Conservation (phyloP, 2,797 vertebrate genomes). For the Platyrinchus mystaceus region DNA sequence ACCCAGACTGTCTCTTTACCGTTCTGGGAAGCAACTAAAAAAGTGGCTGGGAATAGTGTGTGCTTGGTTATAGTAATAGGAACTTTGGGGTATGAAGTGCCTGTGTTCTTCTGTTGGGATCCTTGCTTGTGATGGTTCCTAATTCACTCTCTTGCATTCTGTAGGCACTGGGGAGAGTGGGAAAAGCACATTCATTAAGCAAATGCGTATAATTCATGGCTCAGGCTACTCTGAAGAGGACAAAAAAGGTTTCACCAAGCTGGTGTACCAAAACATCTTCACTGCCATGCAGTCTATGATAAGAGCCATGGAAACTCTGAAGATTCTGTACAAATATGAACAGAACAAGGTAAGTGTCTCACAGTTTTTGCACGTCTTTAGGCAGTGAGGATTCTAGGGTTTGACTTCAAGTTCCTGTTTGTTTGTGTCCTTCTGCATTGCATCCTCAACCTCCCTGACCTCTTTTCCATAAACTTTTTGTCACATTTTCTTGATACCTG, state of each 20-base stretch:
- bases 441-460: neutral
- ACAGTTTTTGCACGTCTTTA: neutral
- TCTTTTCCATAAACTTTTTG: neutral
- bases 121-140: neutral
- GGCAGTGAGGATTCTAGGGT: neutral
- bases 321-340: slow-evolving; percentile 92
- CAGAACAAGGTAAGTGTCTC: slow-evolving; percentile 89
- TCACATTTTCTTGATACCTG: neutral
- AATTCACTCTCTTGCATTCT: neutral
- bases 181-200: slow-evolving; percentile 99
- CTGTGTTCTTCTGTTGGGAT: neutral
- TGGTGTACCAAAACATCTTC: slow-evolving; percentile 99
- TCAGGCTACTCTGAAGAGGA: slow-evolving; percentile 97
- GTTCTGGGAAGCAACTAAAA: neutral
- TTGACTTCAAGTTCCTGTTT: neutral
- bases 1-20: neutral
- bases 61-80: neutral
- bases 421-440: neutral
- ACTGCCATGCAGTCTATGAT: slow-evolving; percentile 99
- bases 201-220: slow-evolving; percentile 99
- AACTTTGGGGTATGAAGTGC: neutral
- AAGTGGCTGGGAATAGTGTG: neutral
- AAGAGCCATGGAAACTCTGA: slow-evolving; percentile 93
- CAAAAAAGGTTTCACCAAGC: slow-evolving; percentile 94
- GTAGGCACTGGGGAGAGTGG: slow-evolving; percentile 96